These are phyloP conservation scores for Nasua narica DNA, from an alignment of 2,797 vertebrate genomes.

Conservation along the genomic window DNA sequence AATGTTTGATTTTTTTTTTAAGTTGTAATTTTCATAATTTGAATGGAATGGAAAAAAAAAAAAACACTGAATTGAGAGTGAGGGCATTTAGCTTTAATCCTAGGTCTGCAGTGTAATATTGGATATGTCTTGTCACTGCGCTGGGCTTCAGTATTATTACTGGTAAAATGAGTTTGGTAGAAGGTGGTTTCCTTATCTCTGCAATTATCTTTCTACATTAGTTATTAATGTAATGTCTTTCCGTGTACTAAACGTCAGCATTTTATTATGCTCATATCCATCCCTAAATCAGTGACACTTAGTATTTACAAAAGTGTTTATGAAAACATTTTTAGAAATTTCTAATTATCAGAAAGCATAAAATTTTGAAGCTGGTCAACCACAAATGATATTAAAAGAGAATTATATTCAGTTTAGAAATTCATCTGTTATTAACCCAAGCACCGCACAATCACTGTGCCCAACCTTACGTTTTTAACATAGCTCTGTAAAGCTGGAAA, in stretches of 20 bases:
- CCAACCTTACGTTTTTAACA: neutral
- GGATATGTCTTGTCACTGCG: neutral
- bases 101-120: neutral
- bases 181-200: neutral
- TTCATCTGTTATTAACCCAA: neutral
- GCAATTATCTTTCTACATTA: neutral
- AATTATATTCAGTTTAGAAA: conserved; percentile 31
- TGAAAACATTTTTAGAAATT: conserved; percentile 27
- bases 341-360: neutral
- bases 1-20: neutral
- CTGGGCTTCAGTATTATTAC: neutral
- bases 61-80: neutral
- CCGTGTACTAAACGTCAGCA: neutral
- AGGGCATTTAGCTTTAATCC: neutral
- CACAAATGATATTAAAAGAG: conserved; percentile 21
- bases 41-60: conserved; percentile 1
- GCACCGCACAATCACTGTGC: neutral
- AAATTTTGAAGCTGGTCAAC: conserved; percentile 11
- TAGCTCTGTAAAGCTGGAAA: neutral
- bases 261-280: conserved; percentile 38
- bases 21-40: neutral
- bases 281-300: conserved; percentile 25
- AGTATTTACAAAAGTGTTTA: neutral
- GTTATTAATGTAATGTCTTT: neutral
- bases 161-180: neutral